Evolutionary conservation across 2,113 vertebrate species (phyloP).

Genomic region (Noturus placidus): DNA sequence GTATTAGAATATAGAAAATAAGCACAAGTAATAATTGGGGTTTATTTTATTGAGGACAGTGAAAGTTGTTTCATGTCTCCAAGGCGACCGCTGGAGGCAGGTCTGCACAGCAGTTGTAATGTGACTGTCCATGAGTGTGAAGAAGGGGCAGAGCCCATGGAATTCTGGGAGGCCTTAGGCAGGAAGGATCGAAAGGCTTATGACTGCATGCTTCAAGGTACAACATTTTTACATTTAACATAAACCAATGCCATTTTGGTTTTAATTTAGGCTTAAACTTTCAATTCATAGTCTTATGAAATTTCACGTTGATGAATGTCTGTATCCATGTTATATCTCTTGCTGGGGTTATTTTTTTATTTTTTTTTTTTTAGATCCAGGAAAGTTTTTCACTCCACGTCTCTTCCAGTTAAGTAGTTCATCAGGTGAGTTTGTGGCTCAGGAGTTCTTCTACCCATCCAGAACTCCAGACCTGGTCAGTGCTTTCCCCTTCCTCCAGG

Average conservation of each 20-base stretch:
- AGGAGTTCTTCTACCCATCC: conserved; percentile 84
- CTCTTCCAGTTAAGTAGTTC: conserved; percentile 95
- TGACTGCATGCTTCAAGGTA: conserved; percentile 90
- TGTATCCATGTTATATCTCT: not conserved
- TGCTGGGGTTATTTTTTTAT: not conserved
- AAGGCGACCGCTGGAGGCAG: conserved; percentile 84
- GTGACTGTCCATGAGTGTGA: conserved; percentile 85
- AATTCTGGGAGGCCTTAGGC: conserved; percentile 84
- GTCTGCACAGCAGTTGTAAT: conserved; percentile 85
- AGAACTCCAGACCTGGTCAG: conserved; percentile 81
- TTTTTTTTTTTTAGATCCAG: conserved; percentile 75
- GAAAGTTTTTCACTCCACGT: conserved; percentile 95
- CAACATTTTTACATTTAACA: not conserved
- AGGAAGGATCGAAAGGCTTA: conserved; percentile 85
- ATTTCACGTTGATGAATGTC: not conserved
- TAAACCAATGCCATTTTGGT: not conserved
- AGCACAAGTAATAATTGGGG: not conserved
- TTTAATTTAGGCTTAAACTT: not conserved
- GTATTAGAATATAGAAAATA: not conserved
- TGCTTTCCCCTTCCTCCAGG: conserved; percentile 95
- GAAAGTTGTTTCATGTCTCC: not conserved
- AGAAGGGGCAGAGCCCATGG: conserved; percentile 80
- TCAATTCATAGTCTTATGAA: not conserved
- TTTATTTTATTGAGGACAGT: not conserved
- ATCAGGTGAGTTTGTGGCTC: conserved; percentile 90